phyloP scores from a whole-genome alignment of 2,113 vertebrate species.

The Aspiorhynchus laticeps region DNA sequence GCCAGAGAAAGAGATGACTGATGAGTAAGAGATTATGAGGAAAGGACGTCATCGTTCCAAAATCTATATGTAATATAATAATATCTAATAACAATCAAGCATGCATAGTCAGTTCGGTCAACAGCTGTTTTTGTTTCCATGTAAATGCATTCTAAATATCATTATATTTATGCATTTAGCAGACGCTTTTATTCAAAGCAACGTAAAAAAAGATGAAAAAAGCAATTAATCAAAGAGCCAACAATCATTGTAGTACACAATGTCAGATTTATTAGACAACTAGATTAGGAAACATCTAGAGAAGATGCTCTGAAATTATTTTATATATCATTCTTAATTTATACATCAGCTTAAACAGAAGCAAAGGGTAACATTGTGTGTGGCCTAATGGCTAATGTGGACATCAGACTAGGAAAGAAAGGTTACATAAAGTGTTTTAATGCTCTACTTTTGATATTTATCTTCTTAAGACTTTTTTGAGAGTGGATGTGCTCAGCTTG shows the following conservation, averaged over 20 bases:
- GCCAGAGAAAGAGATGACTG: conserved; percentile 14
- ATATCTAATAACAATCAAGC: not conserved
- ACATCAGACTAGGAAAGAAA: not conserved
- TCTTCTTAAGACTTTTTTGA: too few relatives aligned
- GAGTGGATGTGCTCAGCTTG: too few relatives aligned
- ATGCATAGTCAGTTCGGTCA: not conserved
- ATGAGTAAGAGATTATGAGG: not conserved
- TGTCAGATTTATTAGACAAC: too few relatives aligned
- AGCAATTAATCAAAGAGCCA: too few relatives aligned
- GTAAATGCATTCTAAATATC: not conserved
- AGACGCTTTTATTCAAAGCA: too few relatives aligned
- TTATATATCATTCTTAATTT: not conserved
- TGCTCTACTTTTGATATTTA: not conserved
- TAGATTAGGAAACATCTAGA: too few relatives aligned
- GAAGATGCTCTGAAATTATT: not conserved
- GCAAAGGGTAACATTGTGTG: not conserved
- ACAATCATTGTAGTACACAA: too few relatives aligned
- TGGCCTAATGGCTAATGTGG: not conserved
- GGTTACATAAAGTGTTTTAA: not conserved
- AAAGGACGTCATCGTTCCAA: conserved; percentile 4
- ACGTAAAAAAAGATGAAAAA: too few relatives aligned
- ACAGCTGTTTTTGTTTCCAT: not conserved
- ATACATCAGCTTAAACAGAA: not conserved
- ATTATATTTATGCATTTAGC: too few relatives aligned
- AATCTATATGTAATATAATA: not conserved